Conservation (phyloP, 2,888 invertebrate genomes). For the Apamea epomidion region DNA sequence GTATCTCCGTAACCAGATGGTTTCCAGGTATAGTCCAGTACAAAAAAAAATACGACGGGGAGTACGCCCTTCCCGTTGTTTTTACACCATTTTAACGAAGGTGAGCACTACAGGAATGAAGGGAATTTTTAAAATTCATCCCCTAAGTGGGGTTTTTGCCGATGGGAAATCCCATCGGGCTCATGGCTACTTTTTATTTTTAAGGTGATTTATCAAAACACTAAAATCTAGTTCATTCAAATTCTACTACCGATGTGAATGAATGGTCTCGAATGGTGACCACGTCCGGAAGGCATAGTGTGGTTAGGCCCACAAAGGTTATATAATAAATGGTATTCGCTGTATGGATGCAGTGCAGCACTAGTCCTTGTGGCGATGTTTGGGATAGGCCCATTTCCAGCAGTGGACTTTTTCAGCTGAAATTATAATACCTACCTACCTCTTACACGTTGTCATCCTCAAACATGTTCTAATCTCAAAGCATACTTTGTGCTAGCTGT, state of each 20-base stretch:
- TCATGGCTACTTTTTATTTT: neutral
- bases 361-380: neutral
- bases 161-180: neutral
- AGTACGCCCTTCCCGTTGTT: no score
- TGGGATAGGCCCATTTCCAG: neutral
- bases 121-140: no score
- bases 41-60: no score
- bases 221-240: neutral
- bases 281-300: constrained; percentile 1
- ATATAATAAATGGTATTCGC: neutral
- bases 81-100: no score
- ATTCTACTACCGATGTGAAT: neutral
- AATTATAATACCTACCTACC: no score
- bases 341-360: neutral
- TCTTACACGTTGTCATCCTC: no score
- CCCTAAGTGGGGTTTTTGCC: neutral
- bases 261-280: neutral
- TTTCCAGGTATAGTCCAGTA: no score
- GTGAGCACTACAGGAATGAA: no score
- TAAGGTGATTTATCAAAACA: neutral
- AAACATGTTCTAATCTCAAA: neutral
- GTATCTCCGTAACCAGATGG: no score
- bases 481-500: neutral
- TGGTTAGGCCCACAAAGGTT: neutral
- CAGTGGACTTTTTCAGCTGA: neutral